These are phyloP conservation scores for Eulemur macaco DNA, from an alignment of 2,113 vertebrate species.

Conservation along the genomic window DNA sequence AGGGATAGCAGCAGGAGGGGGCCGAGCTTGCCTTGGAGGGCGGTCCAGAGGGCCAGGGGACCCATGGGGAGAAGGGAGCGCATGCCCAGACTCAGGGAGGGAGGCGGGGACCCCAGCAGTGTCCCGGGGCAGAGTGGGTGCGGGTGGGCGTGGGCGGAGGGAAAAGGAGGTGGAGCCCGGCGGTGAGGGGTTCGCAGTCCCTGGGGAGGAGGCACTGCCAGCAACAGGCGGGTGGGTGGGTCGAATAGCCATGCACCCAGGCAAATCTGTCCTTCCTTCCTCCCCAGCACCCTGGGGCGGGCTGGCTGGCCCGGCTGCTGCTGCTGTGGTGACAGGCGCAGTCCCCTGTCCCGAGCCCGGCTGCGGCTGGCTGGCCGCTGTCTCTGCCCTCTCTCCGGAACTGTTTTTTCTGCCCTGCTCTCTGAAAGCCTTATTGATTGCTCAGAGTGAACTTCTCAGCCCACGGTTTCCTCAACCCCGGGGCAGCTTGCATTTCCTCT, in stretches of 20 bases:
- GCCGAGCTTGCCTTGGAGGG: too few species aligned
- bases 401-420: conserved; percentile 40
- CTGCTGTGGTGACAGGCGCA: not conserved
- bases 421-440: conserved; percentile 77
- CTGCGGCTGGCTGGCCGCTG: not conserved
- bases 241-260: accelerated
- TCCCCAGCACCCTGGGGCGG: not conserved
- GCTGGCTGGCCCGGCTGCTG: not conserved
- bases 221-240: not conserved
- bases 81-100: accelerated
- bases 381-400: conserved; percentile 61
- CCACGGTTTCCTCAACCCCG: conserved; percentile 64
- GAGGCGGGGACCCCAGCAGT: too few species aligned
- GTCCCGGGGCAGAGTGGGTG: not conserved
- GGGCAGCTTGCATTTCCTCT: conserved; percentile 79
- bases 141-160: not conserved
- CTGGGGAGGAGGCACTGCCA: too few species aligned
- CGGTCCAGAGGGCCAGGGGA: not conserved
- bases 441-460: conserved; percentile 62
- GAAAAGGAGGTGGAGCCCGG: too few species aligned
- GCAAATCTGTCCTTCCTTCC: not conserved
- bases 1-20: accelerated
- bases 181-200: not conserved
- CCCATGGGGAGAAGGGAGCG: accelerated
- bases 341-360: not conserved